Evolutionary conservation across 2,797 vertebrate species (phyloP), one percentile per base, ranked within the genome.

Genomic region (Danio kyathit): DNA sequence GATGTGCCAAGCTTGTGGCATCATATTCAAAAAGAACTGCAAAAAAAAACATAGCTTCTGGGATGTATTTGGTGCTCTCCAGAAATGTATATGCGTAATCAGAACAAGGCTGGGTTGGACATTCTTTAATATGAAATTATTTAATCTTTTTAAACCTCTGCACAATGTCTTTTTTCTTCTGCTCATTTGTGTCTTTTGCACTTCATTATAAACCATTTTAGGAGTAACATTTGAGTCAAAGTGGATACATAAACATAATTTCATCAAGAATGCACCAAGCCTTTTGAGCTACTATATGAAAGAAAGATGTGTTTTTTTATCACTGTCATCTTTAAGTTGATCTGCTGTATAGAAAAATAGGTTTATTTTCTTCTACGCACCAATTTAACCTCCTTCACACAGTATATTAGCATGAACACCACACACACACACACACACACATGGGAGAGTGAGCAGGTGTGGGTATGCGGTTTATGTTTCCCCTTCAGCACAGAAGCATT

Each of bases 291-390:
- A 4, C 40, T 29, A 1, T 29, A 29, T 29, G 8, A 5, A 52
- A 11, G 46, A 21, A n/a, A 7, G 1, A 0, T 40, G n/a, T 74
- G 11, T 48, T 6, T 21, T 11, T 69, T 13, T n/a, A 40, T 54
- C 6, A 40, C 2, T 0, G 5, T 64, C 5, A 52, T 54, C 8
- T 19, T 54, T 65, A n/a, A 44, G 40, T 17, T 61, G 9, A 43
- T 60, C 56, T 61, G 72, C 11, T 56, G 13, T 29, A n/a, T 1
- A 52, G 59, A 46, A 60, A 49, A 17, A 69, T 48, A 51, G 38
- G 2, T 11, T 38, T 78, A n/a, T 86, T 85, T 85, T 64, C 77
- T 86, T 64, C 80, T 79, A 71, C 80, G 78, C 77, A 69, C 57
- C 38, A 44, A 75, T 83, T 77, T 79, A 56, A 46, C 74, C 49